Evolutionary conservation across 2,113 vertebrate genomes (phyloP), one percentile per base, ranked within the genome.

Genomic region (Bubo blakistoni): DNA sequence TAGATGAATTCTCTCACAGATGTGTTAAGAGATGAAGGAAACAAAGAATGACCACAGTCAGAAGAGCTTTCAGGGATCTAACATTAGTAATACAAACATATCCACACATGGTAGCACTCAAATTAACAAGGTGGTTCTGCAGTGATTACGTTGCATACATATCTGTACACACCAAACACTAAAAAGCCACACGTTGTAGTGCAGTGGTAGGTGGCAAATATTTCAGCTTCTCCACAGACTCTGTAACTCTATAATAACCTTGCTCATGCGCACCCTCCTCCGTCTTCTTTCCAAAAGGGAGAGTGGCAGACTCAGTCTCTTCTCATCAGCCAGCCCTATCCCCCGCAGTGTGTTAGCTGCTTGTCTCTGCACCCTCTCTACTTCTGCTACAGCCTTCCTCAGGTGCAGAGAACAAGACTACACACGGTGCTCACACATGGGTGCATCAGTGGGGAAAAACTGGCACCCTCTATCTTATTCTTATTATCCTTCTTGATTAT

Each of bases 341-440:
- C 21, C 26, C 21, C 42, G 34, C 10, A 38, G 24, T 0, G 1
- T 6, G 18, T 42, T 4, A 46, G 36, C 57, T 42, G 34, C 63
- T 24, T 0, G 0, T 47, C 67, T 34, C 44, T 0, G 3, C 16
- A 47, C 44, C 24, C 62, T 40, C 22, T 47, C 58, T 10, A 7
- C 0, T 0, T 16, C 25, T 1, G 1, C 69, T 30, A 11, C 24
- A 27, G 36, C 46, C n/a, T 29, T 84, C 27, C 40, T 18, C 11
- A 9, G 67, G 40, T 8, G 30, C 49, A 32, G 36, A 46, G 42
- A 44, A 24, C 20, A 16, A 49, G 24, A n/a, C 20, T 16, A 27
- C 27, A 51, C 9, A 17, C 30, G 11, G 18, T 8, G 24, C 36
- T 70, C 34, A 47, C 18, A 10, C 1, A 1, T 32, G 29, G 32